Evolutionary conservation across 2,113 vertebrate genomes (phyloP), one percentile per base, ranked within the genome.

Genomic region (Serilophus lunatus): DNA sequence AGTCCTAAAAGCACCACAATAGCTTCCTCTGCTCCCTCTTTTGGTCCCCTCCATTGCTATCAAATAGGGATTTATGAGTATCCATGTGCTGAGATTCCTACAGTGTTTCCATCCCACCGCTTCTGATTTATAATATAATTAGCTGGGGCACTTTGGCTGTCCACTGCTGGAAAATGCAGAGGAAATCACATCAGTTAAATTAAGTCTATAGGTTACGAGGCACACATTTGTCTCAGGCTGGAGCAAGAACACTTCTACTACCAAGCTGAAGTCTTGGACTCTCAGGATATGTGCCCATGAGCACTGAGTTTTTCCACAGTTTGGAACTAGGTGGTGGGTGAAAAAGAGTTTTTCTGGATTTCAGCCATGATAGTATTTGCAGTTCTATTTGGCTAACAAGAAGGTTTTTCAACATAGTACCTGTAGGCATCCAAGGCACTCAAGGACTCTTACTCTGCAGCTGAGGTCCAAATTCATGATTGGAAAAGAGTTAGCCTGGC

Each of bases 111-210:
- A 94, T 93, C 93, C 92, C 80, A 96, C 86, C 0, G 22, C 65
- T 94, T 86, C 93, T 96, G 96, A 96, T 96, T 96, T 93, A 96
- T 95, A 95, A 82, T 81, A 96, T 29, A 95, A 96, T 96, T 97
- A 96, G 88, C 81, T 83, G 80, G 75, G 72, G 90, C 80, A 75
- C 94, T 96, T 82, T 28, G 65, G 86, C 77, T 96, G 94, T 95
- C 95, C 96, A 96, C 92, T 95, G 96, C 86, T 88, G 88, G 92
- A 93, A 94, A 96, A 96, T 57, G 86, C 88, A 86, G 80, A 81
- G 90, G 88, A 90, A 94, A 96, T 94, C 76, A 80, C 76, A 94
- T 60, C 57, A 92, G 90, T 93, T 94, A 96, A 96, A 94, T 95
- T 92, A 96, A 96, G 72, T 57, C 90, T 93, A 93, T 92, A 93